Percentiles rank a stretch among this genome's conserved stretches.
Conservation (phyloP, 2,888 invertebrate species). For the Chrysodeixis includens region DNA sequence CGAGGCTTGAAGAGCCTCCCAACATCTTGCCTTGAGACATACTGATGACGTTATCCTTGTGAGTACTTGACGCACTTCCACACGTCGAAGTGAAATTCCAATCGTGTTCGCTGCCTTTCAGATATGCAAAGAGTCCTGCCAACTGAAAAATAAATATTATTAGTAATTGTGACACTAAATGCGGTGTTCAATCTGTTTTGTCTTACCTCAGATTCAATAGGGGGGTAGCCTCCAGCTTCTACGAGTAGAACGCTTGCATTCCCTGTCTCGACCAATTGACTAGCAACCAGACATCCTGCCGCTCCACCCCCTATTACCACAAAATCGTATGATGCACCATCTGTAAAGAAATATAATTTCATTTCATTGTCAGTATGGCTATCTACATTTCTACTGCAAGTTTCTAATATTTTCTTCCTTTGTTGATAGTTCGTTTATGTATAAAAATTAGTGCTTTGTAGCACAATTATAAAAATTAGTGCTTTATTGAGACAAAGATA, state of each 20-base stretch:
- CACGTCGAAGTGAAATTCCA: conserved; percentile 65
- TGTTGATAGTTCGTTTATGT: too few relatives aligned
- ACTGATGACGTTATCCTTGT: conserved; percentile 36
- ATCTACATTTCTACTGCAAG: too few relatives aligned
- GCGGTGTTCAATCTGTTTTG: background rate
- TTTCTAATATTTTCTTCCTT: too few relatives aligned
- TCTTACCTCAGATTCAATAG: conserved; percentile 62
- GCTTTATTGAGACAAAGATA: too few relatives aligned
- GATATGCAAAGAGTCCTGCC: conserved; percentile 49
- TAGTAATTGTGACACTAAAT: background rate
- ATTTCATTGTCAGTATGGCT: too few relatives aligned
- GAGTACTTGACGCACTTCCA: conserved; percentile 40
- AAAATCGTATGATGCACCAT: conserved; percentile 56
- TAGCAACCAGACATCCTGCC: conserved; percentile 63
- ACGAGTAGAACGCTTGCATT: conserved; percentile 56
- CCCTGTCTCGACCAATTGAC: conserved; percentile 53
- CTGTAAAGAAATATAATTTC: conserved; percentile 45
- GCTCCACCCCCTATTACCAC: conserved; percentile 64
- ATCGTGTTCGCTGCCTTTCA: conserved; percentile 53
- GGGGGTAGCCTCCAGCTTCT: conserved; percentile 66
- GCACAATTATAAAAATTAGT: too few relatives aligned
- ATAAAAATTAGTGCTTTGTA: too few relatives aligned
- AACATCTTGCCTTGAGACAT: conserved; percentile 66
- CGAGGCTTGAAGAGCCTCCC: conserved; percentile 49
- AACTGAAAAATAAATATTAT: conserved; percentile 49